Percentiles rank a stretch among this genome's conserved stretches.
phyloP scores from a whole-genome alignment of 2,888 invertebrate genomes.

The Litoditis marina region DNA sequence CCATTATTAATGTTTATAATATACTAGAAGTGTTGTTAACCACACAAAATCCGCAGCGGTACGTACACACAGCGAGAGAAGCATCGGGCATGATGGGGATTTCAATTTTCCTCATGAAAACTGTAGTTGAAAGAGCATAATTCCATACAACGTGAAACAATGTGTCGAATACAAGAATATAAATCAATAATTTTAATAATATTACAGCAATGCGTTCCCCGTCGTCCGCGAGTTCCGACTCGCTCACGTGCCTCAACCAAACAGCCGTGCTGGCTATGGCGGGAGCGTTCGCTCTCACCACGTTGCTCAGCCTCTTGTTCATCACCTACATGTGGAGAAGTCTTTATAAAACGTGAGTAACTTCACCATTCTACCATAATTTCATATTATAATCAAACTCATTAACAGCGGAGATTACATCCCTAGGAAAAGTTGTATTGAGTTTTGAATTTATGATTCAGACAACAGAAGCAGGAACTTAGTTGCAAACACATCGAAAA shows the following conservation, averaged over 20 bases:
- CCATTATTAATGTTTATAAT: too few species aligned
- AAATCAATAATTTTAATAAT: not conserved
- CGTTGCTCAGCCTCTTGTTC: slow-evolving; percentile 8
- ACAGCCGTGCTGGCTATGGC: slow-evolving; percentile 7
- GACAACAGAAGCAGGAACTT: too few species aligned
- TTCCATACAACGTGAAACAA: not conserved
- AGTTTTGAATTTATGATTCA: too few species aligned
- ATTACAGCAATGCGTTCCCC: slow-evolving; percentile 14
- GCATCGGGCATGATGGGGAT: too few species aligned
- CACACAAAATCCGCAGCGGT: too few species aligned
- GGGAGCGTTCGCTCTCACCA: slow-evolving; percentile 5
- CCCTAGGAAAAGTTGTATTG: too few species aligned
- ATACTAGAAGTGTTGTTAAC: too few species aligned
- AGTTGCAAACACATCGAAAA: too few species aligned
- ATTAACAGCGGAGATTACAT: too few species aligned
- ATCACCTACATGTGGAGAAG: slow-evolving; percentile 9
- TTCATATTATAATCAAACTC: too few species aligned
- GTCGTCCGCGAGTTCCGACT: not conserved
- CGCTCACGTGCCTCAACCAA: slow-evolving; percentile 12
- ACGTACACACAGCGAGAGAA: too few species aligned
- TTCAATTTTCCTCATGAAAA: too few species aligned
- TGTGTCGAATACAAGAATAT: not conserved
- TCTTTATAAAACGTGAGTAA: not conserved
- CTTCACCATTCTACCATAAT: not conserved
- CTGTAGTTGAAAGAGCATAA: not conserved